Base-by-base conservation (phyloP, 2,113 vertebrate genomes). In the Sardina pilchardus region DNA sequence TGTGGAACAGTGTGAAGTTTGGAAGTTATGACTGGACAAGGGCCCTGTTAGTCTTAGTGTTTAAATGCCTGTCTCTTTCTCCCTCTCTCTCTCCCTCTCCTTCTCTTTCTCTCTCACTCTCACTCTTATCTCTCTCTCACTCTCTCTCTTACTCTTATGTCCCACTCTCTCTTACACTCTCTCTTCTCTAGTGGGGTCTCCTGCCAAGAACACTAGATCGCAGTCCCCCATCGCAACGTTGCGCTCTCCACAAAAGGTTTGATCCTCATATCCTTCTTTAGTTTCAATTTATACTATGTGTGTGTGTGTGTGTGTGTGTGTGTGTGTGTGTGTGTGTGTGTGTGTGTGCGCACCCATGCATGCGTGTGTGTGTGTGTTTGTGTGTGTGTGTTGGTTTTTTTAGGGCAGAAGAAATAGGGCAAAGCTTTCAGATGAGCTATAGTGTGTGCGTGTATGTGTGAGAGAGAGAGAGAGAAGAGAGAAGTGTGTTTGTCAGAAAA, bases 221-320 rank as follows among this genome's bases (percentile, higher is more conserved):
- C 92, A 97, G 85, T 99, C 98, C 10, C 97, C 97, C 3, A 96
- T 95, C 26, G 94, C 96, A 84, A 94, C 95, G 17, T 97, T 97
- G 87, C 96, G 97, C 93, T 99, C 98, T 48, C 97, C 98, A 26
- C 93, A 99, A 94, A 99, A 99, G 98, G 98, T 99, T 95, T 14
- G 93, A 85, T 53, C 50, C 16, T 2, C 16, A 47, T 14, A 9
- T 42, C 1, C 39, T 42, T 42, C 39, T 42, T 42, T 42, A 47
- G 45, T 47, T 34, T 83, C 82, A 8, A 47, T 14, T 47, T 47
- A 47, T 14, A 47, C 45, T 63, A 21, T 42, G 3, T 47, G 45
- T 47, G 45, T 47, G 45, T 47, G 45, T 47, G 45, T 47, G 45
- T 47, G 45, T 47, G 3, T 14, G 45, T 47, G 45, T 47, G 45